Evolutionary conservation across 2,797 vertebrate genomes (phyloP), one percentile per base, ranked within the genome.

Genomic region (Acanthiza pusilla): DNA sequence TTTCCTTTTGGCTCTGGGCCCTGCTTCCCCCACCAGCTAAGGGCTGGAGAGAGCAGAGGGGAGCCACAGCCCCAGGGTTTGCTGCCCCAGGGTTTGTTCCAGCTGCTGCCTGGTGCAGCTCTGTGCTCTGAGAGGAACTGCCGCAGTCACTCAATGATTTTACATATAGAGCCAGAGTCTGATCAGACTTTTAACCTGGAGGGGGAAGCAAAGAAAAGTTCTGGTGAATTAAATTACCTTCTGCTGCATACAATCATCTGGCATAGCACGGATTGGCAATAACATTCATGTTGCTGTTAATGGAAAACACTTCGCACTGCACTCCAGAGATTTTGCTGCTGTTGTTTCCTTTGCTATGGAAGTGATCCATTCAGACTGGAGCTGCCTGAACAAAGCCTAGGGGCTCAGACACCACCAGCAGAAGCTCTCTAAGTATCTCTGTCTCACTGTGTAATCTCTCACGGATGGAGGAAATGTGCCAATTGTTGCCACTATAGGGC

Each of bases 311-410:
- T 94, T 84, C 0, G 0, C 85, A 70, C 25, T 73, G 82, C 89
- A 93, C 95, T 96, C 93, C 94, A 78, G 94, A 96, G 95, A 84
- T 68, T 67, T 27, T 84, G 23, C 13, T 82, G 58, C 23, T 82
- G 71, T 60, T 78, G 54, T 67, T 75, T 7, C 38, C 80, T 47
- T 91, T 73, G 85, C 51, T 89, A 53, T 70, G 87, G 82, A 92
- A 91, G 87, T 11, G 73, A 96, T 95, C 94, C 67, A 34, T 93
- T 92, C 94, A 82, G 87, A 91, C 48, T 79, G 85, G 89, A 92
- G 92, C 87, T 97, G 94, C 89, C 79, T 96, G 91, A 95, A 92
- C 89, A 92, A 93, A 93, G 96, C 94, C 93, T 78, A 32, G 60
- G 87, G 96, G 93, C 89, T 95, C 87, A 95, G 87, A 94, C 85